These are phyloP conservation scores for Cygnus olor DNA, from an alignment of 2,797 vertebrate species.

Conservation along the genomic window DNA sequence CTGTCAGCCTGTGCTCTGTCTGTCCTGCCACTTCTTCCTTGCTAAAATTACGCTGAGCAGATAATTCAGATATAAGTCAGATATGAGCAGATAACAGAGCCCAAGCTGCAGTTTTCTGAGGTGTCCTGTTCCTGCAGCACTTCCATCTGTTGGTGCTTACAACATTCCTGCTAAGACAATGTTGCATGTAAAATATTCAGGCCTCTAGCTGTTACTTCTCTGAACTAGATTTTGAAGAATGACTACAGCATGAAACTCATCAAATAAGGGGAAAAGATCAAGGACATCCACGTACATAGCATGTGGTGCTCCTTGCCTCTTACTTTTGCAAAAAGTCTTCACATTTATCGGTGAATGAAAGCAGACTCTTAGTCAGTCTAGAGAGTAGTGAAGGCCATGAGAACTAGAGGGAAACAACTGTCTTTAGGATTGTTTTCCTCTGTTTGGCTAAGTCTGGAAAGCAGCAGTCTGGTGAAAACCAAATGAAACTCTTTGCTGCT, in stretches of 20 bases:
- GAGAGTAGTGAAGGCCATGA: background rate
- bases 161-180: conserved; percentile 75
- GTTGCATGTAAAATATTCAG: background rate
- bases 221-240: background rate
- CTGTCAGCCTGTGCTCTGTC: background rate
- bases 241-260: background rate
- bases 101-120: conserved; percentile 84
- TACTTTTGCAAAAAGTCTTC: background rate
- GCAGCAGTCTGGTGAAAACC: background rate
- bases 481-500: background rate
- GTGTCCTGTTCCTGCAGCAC: conserved; percentile 73
- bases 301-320: background rate
- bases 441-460: background rate
- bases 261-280: background rate
- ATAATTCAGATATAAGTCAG: background rate
- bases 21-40: background rate
- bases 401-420: background rate
- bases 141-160: conserved; percentile 82
- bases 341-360: background rate
- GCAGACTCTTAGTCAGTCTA: background rate
- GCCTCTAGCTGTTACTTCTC: background rate
- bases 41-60: background rate
- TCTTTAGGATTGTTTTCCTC: background rate
- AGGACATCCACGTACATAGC: background rate
- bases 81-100: conserved; percentile 73